Percentiles rank a stretch among this genome's conserved stretches.
Conservation (phyloP, 2,797 vertebrate species). For the Dromococcyx pavoninus region DNA sequence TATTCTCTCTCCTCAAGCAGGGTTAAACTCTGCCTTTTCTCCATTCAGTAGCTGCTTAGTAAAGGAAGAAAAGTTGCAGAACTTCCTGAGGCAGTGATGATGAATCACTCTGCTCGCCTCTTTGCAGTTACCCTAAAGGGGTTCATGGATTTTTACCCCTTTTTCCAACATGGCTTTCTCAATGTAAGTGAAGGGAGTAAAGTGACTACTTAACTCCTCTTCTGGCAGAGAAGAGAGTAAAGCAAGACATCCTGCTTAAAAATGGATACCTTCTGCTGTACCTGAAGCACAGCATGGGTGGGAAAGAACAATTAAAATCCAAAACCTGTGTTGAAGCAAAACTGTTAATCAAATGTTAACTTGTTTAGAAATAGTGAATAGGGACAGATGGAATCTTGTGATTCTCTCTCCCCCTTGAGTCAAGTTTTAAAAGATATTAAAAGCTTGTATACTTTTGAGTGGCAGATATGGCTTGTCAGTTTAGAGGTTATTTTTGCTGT, state of each 20-base stretch:
- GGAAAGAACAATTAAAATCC: not conserved
- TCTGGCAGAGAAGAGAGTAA: not conserved
- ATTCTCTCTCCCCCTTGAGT: not conserved
- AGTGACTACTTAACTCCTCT: not conserved
- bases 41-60: not conserved
- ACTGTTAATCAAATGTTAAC: not conserved
- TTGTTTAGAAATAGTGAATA: constrained; percentile 2
- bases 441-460: constrained; percentile 1
- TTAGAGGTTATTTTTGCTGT: constrained; percentile 7
- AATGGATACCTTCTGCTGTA: not conserved
- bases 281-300: not conserved
- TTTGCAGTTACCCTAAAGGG: not conserved
- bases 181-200: not conserved
- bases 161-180: not conserved
- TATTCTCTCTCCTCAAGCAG: not conserved
- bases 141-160: not conserved
- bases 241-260: not conserved
- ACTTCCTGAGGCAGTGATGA: not conserved
- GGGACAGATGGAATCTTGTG: constrained; percentile 7
- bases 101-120: not conserved
- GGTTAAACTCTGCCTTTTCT: not conserved
- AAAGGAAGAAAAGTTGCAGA: not conserved
- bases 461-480: constrained; percentile 14
- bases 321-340: not conserved
- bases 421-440: constrained; percentile 8